Percentiles rank a stretch among this genome's conserved stretches.
Evolutionary conservation across 2,797 vertebrate species (phyloP).

Genomic region (Molossus molossus): DNA sequence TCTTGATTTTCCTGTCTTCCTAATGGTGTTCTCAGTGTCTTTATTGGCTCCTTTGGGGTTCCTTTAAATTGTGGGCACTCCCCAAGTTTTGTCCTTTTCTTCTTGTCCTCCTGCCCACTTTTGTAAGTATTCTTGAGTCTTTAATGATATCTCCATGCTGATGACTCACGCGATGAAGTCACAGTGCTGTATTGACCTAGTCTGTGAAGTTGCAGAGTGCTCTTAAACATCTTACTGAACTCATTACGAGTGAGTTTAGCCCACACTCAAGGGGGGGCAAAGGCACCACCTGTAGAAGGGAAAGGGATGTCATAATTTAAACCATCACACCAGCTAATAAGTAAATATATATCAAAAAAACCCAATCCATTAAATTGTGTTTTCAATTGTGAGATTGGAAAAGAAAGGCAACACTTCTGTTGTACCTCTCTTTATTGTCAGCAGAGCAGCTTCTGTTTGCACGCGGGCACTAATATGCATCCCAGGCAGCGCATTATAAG

Average conservation of each 20-base stretch:
- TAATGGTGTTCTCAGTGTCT: background rate
- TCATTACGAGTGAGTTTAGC: background rate
- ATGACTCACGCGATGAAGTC: background rate
- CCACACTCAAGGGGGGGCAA: background rate
- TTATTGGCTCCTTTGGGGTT: background rate
- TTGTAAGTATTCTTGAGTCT: background rate
- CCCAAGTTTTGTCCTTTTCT: background rate
- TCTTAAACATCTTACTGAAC: background rate
- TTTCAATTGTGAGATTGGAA: slow-evolving; percentile 28
- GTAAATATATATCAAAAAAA: slow-evolving; percentile 1
- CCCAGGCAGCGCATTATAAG: background rate
- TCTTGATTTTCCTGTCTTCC: background rate
- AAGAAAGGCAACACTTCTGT: background rate
- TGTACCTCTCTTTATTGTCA: background rate
- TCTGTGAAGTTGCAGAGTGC: background rate
- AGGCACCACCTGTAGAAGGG: background rate
- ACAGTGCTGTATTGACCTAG: background rate
- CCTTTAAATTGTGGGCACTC: background rate
- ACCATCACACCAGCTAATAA: background rate
- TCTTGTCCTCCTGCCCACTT: background rate
- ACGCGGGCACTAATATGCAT: background rate
- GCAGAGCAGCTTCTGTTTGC: background rate
- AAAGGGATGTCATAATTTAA: background rate
- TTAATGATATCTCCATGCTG: background rate
- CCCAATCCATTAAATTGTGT: background rate